Percentiles rank a stretch among this genome's conserved stretches.
phyloP scores from a whole-genome alignment of 2,113 vertebrate species.

The Xenotilapia leptura region DNA sequence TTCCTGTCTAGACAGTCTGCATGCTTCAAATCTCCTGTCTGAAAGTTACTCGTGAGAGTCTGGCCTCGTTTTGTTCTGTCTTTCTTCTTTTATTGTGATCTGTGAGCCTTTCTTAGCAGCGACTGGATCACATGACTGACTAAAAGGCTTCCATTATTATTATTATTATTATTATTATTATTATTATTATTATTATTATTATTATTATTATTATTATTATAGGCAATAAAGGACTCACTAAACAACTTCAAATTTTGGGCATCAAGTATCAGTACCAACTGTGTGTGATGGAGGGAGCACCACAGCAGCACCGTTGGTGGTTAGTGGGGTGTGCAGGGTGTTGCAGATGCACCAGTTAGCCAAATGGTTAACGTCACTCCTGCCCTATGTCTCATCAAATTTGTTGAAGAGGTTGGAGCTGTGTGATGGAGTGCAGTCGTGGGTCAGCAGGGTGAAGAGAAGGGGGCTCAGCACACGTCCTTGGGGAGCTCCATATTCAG shows the following conservation, averaged over 20 bases:
- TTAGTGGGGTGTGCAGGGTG: background rate
- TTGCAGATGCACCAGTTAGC: background rate
- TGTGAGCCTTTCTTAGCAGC: background rate
- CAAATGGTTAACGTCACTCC: background rate
- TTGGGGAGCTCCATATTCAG: background rate
- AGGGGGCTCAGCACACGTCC: background rate
- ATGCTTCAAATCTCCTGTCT: background rate
- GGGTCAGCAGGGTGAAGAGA: background rate
- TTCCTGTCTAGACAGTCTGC: background rate
- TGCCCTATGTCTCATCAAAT: background rate
- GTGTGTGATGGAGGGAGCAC: background rate
- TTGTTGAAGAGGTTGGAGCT: background rate
- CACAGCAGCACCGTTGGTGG: background rate
- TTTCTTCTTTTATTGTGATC: background rate
- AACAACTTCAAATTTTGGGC: background rate
- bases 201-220: background rate
- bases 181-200: rapidly evolving
- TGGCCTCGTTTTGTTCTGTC: background rate
- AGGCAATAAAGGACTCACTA: background rate
- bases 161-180: rapidly evolving
- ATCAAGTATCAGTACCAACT: background rate
- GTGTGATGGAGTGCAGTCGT: background rate
- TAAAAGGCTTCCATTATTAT: rapidly evolving
- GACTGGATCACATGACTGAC: background rate
- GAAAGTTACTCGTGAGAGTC: background rate